Conservation (phyloP, 2,888 invertebrate species). For the Pristionchus japonicus region DNA sequence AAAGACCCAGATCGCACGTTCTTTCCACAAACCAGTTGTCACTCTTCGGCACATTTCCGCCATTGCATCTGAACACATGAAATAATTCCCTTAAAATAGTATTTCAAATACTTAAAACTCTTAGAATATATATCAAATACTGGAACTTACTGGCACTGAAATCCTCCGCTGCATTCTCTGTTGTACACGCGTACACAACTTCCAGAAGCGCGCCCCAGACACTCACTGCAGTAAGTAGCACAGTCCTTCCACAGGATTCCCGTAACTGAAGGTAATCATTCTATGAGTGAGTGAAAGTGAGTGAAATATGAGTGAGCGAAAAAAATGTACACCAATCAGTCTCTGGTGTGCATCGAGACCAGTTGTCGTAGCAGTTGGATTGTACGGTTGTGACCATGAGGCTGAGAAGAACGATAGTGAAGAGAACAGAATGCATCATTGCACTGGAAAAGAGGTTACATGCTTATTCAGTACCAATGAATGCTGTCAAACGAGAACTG, state of each 20-base stretch:
- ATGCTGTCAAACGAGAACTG: too few species aligned
- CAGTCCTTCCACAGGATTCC: not conserved
- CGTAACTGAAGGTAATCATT: too few species aligned
- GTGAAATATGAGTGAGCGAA: not conserved
- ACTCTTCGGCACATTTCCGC: not conserved
- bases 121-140: not conserved
- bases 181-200: not conserved
- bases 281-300: not conserved
- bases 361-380: slow-evolving; percentile 12
- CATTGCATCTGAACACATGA: not conserved
- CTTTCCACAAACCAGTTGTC: not conserved
- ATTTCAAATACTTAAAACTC: not conserved
- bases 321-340: not conserved
- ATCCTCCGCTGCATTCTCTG: slow-evolving; percentile 8
- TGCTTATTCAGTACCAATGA: too few species aligned
- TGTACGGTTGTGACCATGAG: not conserved
- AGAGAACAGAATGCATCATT: not conserved
- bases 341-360: not conserved
- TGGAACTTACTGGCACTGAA: slow-evolving; percentile 3
- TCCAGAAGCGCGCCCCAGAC: not conserved
- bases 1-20: not conserved
- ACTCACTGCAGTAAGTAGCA: slow-evolving; percentile 15
- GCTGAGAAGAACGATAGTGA: too few species aligned
- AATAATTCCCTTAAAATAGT: not conserved
- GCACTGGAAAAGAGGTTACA: too few species aligned